These are phyloP conservation scores for Ceratotherium simum DNA, from an alignment of 2,113 vertebrate genomes.

Conservation along the genomic window DNA sequence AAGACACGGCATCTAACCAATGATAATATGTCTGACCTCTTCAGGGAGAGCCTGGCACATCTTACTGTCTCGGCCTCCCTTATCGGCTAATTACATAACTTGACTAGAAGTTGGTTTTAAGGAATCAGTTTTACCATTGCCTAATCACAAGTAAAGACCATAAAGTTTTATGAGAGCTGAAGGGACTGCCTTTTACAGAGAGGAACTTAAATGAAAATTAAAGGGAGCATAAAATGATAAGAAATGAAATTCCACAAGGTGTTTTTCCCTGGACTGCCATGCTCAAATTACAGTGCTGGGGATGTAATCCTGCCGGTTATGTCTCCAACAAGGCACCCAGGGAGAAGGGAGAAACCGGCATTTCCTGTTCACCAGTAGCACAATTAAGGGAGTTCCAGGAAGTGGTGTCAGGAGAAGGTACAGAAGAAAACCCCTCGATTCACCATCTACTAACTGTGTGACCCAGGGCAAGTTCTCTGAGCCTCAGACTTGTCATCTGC, in stretches of 20 bases:
- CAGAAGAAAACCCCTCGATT: background rate
- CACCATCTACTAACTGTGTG: background rate
- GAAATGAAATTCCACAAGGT: slow-evolving; percentile 70
- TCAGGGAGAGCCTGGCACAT: slow-evolving; percentile 5
- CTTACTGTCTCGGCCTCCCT: slow-evolving; percentile 35
- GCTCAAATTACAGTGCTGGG: slow-evolving; percentile 8
- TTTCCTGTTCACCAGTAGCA: background rate
- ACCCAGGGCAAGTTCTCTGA: background rate
- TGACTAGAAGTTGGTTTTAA: slow-evolving; percentile 72
- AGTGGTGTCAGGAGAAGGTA: background rate
- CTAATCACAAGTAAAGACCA: slow-evolving; percentile 73
- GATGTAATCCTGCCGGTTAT: background rate
- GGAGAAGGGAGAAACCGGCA: background rate
- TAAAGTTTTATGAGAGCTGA: slow-evolving; percentile 80
- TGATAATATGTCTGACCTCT: slow-evolving; percentile 64
- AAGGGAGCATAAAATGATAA: slow-evolving; percentile 74
- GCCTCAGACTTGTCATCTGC: background rate
- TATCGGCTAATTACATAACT: slow-evolving; percentile 69
- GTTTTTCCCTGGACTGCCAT: slow-evolving; percentile 45
- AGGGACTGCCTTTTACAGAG: slow-evolving; percentile 72
- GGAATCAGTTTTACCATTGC: slow-evolving; percentile 70
- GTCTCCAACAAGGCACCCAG: background rate
- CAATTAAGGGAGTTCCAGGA: accelerated
- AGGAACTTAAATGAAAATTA: slow-evolving; percentile 73
- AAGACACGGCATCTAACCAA: slow-evolving; percentile 59